A percentile compares a stretch with the other conserved stretches of the same genome.
These are phyloP conservation scores for Rhinatrema bivittatum DNA, from an alignment of 2,797 vertebrate species.

Conservation along the genomic window DNA sequence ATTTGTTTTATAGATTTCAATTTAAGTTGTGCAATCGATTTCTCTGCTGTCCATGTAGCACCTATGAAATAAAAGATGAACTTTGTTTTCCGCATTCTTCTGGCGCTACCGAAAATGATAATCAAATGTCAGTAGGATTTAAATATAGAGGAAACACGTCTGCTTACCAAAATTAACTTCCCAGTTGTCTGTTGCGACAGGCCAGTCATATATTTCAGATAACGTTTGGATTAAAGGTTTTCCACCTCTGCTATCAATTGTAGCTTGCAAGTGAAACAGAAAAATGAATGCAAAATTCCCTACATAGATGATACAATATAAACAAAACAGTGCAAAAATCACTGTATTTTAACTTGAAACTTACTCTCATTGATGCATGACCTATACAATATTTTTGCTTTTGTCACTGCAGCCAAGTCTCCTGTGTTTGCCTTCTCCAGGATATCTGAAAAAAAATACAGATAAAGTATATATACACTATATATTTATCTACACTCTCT, in stretches of 20 bases:
- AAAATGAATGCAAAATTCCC: slow-evolving; percentile 3
- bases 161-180: slow-evolving; percentile 65
- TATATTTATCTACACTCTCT: too few species aligned
- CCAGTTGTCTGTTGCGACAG: slow-evolving; percentile 77
- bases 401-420: slow-evolving; percentile 68
- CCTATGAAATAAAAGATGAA: slow-evolving; percentile 51
- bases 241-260: slow-evolving; percentile 77
- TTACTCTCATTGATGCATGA: slow-evolving; percentile 92
- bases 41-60: slow-evolving; percentile 70
- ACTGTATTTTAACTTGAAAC: slow-evolving; percentile 34
- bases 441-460: slow-evolving; percentile 49
- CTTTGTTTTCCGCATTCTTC: neutral
- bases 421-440: slow-evolving; percentile 37
- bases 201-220: slow-evolving; percentile 77
- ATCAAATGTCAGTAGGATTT: too few species aligned
- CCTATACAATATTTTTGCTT: slow-evolving; percentile 85
- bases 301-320: too few species aligned
- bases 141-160: too few species aligned
- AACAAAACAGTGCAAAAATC: neutral
- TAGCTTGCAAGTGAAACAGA: slow-evolving; percentile 50
- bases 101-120: too few species aligned
- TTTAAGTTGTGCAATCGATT: slow-evolving; percentile 73
- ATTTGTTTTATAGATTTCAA: slow-evolving; percentile 83
- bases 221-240: slow-evolving; percentile 70
- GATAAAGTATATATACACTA: neutral